These are phyloP conservation scores for Heliconius sara DNA, from an alignment of 2,888 invertebrate genomes.

Conservation along the genomic window DNA sequence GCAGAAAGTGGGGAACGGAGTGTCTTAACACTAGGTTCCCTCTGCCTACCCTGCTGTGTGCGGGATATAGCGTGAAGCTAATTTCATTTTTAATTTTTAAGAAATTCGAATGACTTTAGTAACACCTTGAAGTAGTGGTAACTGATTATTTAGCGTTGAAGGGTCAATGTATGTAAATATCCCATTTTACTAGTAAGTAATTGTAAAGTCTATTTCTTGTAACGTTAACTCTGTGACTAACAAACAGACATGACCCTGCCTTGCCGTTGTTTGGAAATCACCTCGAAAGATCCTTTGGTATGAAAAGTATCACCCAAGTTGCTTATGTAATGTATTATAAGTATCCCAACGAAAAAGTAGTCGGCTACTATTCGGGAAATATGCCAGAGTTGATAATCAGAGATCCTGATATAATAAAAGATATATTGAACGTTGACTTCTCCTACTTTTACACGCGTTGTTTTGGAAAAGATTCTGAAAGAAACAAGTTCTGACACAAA, in stretches of 20 bases:
- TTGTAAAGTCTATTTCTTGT: background rate
- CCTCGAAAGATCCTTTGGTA: constrained; percentile 53
- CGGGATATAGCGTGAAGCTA: too few species aligned
- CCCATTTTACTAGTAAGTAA: background rate
- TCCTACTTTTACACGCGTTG: constrained; percentile 57
- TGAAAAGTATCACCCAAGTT: constrained; percentile 56
- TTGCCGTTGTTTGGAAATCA: constrained; percentile 64
- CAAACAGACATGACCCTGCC: constrained; percentile 57
- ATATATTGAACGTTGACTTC: constrained; percentile 64
- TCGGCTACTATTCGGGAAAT: constrained; percentile 65
- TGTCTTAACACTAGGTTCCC: too few species aligned
- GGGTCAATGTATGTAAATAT: background rate
- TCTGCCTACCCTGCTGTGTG: too few species aligned
- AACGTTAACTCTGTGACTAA: background rate
- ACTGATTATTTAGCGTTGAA: too few species aligned
- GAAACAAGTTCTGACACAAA: constrained; percentile 57
- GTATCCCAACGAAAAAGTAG: constrained; percentile 50
- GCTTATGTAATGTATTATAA: constrained; percentile 51
- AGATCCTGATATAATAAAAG: constrained; percentile 62
- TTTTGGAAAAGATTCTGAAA: constrained; percentile 46
- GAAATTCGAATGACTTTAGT: background rate
- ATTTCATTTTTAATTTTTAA: too few species aligned
- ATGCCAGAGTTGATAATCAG: constrained; percentile 64
- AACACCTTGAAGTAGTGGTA: background rate
- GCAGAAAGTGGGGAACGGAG: too few species aligned